Evolutionary conservation across 2,888 invertebrate species (phyloP).

Genomic region (Tenthredo livida): DNA sequence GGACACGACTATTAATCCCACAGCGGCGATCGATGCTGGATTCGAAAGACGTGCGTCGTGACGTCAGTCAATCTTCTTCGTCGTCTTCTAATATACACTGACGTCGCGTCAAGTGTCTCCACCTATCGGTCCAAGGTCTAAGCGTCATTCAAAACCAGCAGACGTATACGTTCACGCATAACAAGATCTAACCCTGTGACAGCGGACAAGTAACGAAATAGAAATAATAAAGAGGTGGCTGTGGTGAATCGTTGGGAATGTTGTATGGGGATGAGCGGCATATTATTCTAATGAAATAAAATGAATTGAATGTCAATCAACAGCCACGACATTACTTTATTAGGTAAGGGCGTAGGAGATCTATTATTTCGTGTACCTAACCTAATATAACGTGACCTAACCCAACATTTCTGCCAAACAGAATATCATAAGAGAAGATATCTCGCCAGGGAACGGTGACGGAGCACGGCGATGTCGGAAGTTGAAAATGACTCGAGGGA

Average conservation of each 20-base stretch:
- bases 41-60: not conserved
- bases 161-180: too few relatives aligned
- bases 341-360: not conserved
- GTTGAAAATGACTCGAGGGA: constrained; percentile 34
- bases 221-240: not conserved
- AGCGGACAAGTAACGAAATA: not conserved
- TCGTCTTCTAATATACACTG: too few relatives aligned
- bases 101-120: not conserved
- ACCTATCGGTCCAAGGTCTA: not conserved
- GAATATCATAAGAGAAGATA: constrained; percentile 21
- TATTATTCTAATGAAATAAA: not conserved
- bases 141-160: constrained; percentile 14
- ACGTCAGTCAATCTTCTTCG: too few relatives aligned
- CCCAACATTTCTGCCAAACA: not conserved
- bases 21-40: not conserved
- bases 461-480: constrained; percentile 39
- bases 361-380: not conserved
- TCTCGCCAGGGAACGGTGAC: not conserved
- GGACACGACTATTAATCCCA: not conserved
- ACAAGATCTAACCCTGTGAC: not conserved
- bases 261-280: not conserved
- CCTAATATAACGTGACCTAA: constrained; percentile 28
- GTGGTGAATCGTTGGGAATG: not conserved
- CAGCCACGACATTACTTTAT: not conserved
- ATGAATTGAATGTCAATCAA: constrained; percentile 7